These are phyloP conservation scores for Pygoscelis adeliae DNA, from an alignment of 2,113 vertebrate genomes.

Conservation along the genomic window DNA sequence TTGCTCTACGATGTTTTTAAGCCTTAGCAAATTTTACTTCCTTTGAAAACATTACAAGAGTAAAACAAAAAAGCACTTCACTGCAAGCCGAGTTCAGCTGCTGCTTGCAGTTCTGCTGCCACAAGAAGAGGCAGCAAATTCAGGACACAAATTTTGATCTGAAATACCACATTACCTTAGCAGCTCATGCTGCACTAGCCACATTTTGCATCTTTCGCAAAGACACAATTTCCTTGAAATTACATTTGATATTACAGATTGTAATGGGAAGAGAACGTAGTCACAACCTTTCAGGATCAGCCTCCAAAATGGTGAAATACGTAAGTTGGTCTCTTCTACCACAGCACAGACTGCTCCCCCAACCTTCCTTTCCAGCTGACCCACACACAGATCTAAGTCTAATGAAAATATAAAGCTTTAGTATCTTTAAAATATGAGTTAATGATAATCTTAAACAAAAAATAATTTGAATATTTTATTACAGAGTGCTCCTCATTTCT, in stretches of 20 bases:
- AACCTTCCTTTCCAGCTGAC: background rate
- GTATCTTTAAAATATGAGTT: background rate
- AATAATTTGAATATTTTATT: background rate
- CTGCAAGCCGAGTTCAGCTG: background rate
- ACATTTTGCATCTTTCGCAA: background rate
- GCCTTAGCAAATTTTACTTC: background rate
- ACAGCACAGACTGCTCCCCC: background rate
- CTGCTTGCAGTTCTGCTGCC: background rate
- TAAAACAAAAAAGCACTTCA: background rate
- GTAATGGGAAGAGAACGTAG: background rate
- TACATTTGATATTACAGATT: background rate
- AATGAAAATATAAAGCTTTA: background rate
- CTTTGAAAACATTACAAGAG: background rate
- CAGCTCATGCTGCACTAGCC: background rate
- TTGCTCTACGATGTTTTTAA: background rate
- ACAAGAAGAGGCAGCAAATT: background rate
- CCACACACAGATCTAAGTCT: background rate
- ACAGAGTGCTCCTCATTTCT: background rate
- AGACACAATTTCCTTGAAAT: background rate
- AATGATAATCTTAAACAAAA: background rate
- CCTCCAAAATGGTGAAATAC: background rate
- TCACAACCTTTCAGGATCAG: background rate
- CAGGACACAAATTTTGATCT: background rate
- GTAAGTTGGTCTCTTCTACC: background rate
- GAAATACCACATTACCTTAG: background rate